Percentiles rank a stretch among this genome's conserved stretches.
phyloP scores from a whole-genome alignment of 2,888 invertebrate genomes.

The Coenonympha arcania region DNA sequence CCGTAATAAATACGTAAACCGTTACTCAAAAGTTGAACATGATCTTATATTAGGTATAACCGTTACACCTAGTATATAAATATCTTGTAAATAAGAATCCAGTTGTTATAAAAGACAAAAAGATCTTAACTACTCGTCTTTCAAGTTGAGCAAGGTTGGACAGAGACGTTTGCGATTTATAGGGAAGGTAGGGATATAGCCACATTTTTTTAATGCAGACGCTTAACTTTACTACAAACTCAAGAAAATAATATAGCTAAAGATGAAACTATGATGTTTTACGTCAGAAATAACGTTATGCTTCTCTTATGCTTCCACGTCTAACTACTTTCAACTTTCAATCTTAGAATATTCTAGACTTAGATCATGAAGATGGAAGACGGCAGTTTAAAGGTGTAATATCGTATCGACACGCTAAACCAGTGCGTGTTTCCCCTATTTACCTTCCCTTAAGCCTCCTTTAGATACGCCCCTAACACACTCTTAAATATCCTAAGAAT shows the following conservation, averaged over 20 bases:
- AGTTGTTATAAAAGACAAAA: constrained; percentile 20
- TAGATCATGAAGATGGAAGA: no score
- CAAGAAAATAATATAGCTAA: no score
- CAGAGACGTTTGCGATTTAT: constrained; percentile 5
- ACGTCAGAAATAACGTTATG: no score
- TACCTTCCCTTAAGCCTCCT: not conserved
- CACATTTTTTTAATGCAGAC: no score
- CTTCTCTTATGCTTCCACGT: no score
- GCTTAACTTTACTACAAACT: no score
- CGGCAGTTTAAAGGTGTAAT: no score
- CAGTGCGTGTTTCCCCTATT: not conserved
- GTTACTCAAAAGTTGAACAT: constrained; percentile 16
- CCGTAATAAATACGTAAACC: constrained; percentile 19
- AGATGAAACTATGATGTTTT: no score
- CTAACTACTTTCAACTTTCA: no score
- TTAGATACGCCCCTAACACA: not conserved
- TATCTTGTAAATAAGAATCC: constrained; percentile 15
- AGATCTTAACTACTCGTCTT: constrained; percentile 30
- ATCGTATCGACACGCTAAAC: no score
- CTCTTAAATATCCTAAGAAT: not conserved
- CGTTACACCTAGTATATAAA: constrained; percentile 13
- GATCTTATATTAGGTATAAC: constrained; percentile 15
- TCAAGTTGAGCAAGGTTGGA: constrained; percentile 52
- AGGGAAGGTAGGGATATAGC: not conserved
- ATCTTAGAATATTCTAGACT: no score